Percentiles rank a stretch among this genome's conserved stretches.
These are phyloP conservation scores for Isoperla grammatica DNA, from an alignment of 2,888 invertebrate genomes.

Conservation along the genomic window DNA sequence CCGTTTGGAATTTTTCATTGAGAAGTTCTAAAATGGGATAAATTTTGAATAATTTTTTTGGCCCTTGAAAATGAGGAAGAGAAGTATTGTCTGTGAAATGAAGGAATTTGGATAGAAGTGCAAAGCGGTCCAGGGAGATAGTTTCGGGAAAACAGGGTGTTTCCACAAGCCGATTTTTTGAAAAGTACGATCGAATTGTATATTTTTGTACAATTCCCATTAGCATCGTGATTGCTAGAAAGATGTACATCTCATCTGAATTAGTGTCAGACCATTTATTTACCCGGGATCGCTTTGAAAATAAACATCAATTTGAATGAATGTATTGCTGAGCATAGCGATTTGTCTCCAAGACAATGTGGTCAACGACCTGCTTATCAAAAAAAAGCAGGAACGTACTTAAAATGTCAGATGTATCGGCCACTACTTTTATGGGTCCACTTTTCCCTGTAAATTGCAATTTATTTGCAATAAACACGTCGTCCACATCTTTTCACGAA, in stretches of 20 bases:
- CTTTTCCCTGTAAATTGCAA: neutral
- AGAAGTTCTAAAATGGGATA: neutral
- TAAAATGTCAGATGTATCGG: neutral
- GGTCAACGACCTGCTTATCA: neutral
- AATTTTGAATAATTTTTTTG: neutral
- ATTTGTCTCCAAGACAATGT: neutral
- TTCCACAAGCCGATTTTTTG: neutral
- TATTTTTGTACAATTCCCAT: slow-evolving; percentile 8
- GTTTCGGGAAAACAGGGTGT: neutral
- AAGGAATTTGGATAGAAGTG: neutral
- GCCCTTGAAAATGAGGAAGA: neutral
- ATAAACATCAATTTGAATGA: too few species aligned
- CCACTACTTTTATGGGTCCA: neutral
- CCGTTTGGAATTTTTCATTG: neutral
- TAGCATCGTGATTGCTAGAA: neutral
- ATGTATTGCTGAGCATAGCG: neutral
- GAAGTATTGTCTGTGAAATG: slow-evolving; percentile 7
- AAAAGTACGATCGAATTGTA: neutral
- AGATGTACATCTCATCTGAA: slow-evolving; percentile 2
- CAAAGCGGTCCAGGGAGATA: neutral
- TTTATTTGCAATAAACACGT: too few species aligned
- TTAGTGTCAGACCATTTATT: neutral
- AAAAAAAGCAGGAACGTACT: neutral
- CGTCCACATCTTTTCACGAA: too few species aligned
- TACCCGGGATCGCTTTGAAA: too few species aligned